phyloP scores from a whole-genome alignment of 2,888 invertebrate species.

The Rhimphoctona megacephalus region DNA sequence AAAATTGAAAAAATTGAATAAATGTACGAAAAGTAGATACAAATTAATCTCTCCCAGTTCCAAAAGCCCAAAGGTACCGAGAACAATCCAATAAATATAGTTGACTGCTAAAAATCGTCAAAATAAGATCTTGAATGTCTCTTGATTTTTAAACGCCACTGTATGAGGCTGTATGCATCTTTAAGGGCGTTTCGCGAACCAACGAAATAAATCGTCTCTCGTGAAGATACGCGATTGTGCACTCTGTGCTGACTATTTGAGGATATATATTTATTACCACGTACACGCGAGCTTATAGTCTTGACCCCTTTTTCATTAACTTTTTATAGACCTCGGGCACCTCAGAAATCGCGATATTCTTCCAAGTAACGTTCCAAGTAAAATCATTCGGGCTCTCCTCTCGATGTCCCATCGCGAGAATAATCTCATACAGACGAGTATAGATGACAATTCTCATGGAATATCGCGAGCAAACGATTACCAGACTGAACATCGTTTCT shows the following conservation, averaged over 20 bases:
- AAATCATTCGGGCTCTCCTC: constrained; percentile 4
- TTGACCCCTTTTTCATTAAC: constrained; percentile 68
- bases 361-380: constrained; percentile 41
- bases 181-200: constrained; percentile 58
- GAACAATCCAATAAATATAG: not conserved
- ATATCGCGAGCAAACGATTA: constrained; percentile 41
- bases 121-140: not conserved
- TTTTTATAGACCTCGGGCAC: constrained; percentile 54
- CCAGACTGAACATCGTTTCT: constrained; percentile 6
- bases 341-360: constrained; percentile 50
- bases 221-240: constrained; percentile 30
- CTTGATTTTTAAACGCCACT: not conserved
- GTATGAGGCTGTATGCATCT: not conserved
- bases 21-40: not conserved
- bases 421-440: not conserved
- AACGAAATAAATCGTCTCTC: constrained; percentile 55
- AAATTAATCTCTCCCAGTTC: not conserved
- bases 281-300: constrained; percentile 46
- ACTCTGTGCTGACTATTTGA: constrained; percentile 11
- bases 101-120: not conserved
- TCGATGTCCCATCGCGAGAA: constrained; percentile 1
- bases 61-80: not conserved
- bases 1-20: no score
- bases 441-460: constrained; percentile 39
- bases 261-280: not conserved